A percentile compares a stretch with the other conserved stretches of the same genome.
Conservation (phyloP, 2,797 vertebrate genomes). For the Sparus aurata region DNA sequence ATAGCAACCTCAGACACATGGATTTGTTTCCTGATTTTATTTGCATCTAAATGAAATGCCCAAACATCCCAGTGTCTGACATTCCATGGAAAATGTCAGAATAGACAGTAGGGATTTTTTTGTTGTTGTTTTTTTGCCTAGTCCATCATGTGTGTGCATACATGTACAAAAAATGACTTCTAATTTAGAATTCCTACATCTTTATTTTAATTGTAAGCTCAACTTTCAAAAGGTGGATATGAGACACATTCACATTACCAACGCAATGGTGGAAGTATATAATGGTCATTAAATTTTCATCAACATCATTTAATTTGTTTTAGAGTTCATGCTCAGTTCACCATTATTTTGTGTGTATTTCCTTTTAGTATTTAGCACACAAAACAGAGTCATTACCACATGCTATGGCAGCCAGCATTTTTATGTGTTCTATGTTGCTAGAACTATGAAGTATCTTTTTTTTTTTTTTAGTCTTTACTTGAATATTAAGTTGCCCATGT, state of each 20-base stretch:
- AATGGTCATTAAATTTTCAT: not conserved
- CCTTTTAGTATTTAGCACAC: not conserved
- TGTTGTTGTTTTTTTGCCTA: not conserved
- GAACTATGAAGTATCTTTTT: not conserved
- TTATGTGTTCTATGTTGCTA: too few species aligned
- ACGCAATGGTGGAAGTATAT: not conserved
- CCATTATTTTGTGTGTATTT: not conserved
- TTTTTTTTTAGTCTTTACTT: not conserved
- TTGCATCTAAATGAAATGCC: constrained; percentile 33
- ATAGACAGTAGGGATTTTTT: not conserved
- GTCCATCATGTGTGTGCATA: not conserved
- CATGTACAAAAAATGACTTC: not conserved
- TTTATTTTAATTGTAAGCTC: not conserved
- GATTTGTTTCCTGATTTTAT: constrained; percentile 15
- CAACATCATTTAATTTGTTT: not conserved
- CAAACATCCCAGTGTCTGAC: not conserved
- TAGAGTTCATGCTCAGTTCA: not conserved
- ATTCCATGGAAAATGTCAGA: not conserved
- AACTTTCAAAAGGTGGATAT: not conserved
- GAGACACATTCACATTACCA: not conserved
- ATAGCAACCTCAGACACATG: constrained; percentile 25
- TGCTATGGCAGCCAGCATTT: not conserved
- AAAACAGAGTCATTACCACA: not conserved
- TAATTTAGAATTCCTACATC: not conserved
- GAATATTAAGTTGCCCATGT: too few species aligned